A percentile compares a stretch with the other conserved stretches of the same genome.
phyloP scores from a whole-genome alignment of 30 jellyfish, hydroid and myxozoan genomes.

The Rhopilema esculentum region DNA sequence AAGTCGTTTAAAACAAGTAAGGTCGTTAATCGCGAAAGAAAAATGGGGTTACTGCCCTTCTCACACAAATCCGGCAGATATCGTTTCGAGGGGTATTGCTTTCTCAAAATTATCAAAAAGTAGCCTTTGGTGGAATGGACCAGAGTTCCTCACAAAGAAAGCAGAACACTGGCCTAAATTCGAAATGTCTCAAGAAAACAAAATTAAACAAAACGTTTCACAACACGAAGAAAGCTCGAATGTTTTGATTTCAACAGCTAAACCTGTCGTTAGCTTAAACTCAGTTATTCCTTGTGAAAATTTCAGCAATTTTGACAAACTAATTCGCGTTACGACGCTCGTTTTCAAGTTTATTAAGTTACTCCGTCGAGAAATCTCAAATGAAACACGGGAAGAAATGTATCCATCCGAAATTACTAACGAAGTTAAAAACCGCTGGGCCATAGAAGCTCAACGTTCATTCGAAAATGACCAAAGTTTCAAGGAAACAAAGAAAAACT shows the following conservation, averaged over 20 bases:
- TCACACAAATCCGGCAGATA: constrained; percentile 35
- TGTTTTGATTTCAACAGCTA: background rate
- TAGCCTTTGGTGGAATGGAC: constrained; percentile 38
- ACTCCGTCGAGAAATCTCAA: constrained; percentile 6
- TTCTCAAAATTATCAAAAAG: constrained; percentile 8
- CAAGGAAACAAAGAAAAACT: background rate
- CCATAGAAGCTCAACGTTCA: constrained; percentile 24
- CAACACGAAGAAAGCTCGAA: background rate
- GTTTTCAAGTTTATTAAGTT: constrained; percentile 13
- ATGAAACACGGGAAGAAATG: background rate
- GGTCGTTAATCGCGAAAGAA: background rate
- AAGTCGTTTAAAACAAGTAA: constrained; percentile 3
- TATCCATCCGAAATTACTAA: background rate
- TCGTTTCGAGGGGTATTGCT: constrained; percentile 11
- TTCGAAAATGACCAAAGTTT: background rate
- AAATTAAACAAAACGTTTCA: background rate
- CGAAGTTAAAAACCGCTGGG: constrained; percentile 6
- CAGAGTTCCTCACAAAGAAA: constrained; percentile 5
- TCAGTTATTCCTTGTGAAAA: constrained; percentile 16
- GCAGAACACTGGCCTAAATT: constrained; percentile 11
- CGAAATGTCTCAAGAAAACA: background rate
- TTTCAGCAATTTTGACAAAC: constrained; percentile 29
- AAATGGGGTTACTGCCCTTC: constrained; percentile 35
- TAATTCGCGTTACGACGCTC: constrained; percentile 32
- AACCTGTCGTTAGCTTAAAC: background rate